Evolutionary conservation across 2,113 vertebrate genomes (phyloP), one percentile per base, ranked within the genome.

Genomic region (Brachionichthys hirsutus): DNA sequence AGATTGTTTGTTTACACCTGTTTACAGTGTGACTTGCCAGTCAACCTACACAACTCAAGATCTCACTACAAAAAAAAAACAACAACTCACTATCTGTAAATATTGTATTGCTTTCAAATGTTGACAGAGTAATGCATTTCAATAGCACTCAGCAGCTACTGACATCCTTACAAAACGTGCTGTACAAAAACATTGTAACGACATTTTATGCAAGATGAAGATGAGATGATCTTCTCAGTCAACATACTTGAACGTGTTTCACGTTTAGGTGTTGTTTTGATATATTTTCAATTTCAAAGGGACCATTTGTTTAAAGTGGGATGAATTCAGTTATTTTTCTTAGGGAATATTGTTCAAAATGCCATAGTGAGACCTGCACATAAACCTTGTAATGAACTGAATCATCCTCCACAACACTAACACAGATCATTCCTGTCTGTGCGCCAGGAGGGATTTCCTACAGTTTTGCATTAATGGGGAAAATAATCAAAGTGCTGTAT

Each of bases 201-300:
- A 81, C 65, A 80, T 70, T 74, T 80, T 86, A 87, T 86, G 85
- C 83, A 89, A 89, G 69, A 68, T 79, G 35, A 78, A 52, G 4
- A 14, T 15, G n/a, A n/a, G n/a, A n/a, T n/a, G n/a, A 62, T 67
- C 54, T 68, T 68, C 62, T 75, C 55, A 58, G 71, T 78, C 46
- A 72, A 63, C 69, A 41, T 45, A 68, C 43, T 63, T 52, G 4
- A 70, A 73, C 18, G n/a, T 61, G n/a, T 65, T 75, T 77, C 76
- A 78, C 50, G 65, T 86, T 78, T 22, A 50, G 20, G 57, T 74
- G 35, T 80, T 44, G 70, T 72, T 75, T 62, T 83, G 62, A 80
- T 81, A 77, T 74, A 54, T 63, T 48, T 62, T 75, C 64, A 74
- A 56, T 65, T 45, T 83, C 76, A 75, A 77, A 59, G 72, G 78